Conservation (phyloP, 2,888 invertebrate genomes). For the Choreutis nemorana region DNA sequence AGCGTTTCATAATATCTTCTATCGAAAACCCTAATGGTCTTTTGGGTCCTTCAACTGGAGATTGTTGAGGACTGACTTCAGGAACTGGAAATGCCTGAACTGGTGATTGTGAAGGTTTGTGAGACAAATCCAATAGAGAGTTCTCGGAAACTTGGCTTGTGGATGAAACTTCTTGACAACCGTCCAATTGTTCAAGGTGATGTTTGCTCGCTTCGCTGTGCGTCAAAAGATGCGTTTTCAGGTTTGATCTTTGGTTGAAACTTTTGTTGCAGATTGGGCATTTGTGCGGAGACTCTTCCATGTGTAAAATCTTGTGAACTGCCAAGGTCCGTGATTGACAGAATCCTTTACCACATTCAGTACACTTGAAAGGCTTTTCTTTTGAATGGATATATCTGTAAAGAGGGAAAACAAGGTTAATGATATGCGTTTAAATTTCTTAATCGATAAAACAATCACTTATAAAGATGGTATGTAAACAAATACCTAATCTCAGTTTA, state of each 20-base stretch:
- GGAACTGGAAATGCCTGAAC: constrained; percentile 29
- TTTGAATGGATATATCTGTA: constrained; percentile 96
- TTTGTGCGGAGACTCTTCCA: constrained; percentile 94
- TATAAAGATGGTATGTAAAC: constrained; percentile 24
- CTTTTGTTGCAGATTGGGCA: constrained; percentile 88
- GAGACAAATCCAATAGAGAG: constrained; percentile 65
- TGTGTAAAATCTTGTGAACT: constrained; percentile 92
- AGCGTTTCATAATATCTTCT: constrained; percentile 89
- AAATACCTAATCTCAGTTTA: constrained; percentile 25
- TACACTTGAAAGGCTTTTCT: constrained; percentile 98
- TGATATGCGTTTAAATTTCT: constrained; percentile 28
- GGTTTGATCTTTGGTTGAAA: constrained; percentile 92
- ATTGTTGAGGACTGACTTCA: constrained; percentile 25
- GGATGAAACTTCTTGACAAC: constrained; percentile 60
- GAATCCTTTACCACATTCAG: constrained; percentile 97
- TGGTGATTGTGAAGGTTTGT: constrained; percentile 44
- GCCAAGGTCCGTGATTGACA: constrained; percentile 96
- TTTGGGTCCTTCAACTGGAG: constrained; percentile 46
- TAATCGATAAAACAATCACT: constrained; percentile 18
- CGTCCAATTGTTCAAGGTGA: constrained; percentile 55
- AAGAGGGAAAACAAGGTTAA: constrained; percentile 24
- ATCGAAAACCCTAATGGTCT: constrained; percentile 80
- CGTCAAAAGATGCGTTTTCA: constrained; percentile 89
- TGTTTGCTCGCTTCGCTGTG: constrained; percentile 76
- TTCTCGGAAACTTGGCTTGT: constrained; percentile 54